Conservation (phyloP, 2,888 invertebrate species). For the Pristionchus fissidentatus region DNA sequence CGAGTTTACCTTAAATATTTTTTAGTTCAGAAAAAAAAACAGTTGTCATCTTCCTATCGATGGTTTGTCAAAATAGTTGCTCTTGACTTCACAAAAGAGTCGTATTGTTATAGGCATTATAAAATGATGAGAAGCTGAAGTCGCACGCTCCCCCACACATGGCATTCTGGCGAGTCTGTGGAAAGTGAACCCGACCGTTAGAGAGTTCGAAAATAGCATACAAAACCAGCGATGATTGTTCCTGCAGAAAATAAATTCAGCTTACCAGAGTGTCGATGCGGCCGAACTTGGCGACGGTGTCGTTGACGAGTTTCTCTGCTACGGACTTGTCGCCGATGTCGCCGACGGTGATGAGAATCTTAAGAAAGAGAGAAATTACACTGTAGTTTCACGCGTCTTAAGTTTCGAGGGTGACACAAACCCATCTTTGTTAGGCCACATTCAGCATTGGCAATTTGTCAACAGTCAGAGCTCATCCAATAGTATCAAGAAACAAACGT, state of each 20-base stretch:
- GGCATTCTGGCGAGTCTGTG: too few species aligned
- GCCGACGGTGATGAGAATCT: constrained; percentile 76
- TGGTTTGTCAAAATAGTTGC: too few species aligned
- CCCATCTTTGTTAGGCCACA: too few species aligned
- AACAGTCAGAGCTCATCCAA: background rate
- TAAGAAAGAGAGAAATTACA: constrained; percentile 19
- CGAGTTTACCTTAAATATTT: constrained; percentile 64
- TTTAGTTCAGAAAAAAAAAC: background rate
- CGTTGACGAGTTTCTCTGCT: constrained; percentile 62
- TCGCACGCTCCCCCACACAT: background rate
- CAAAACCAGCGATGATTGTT: background rate
- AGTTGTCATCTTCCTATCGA: too few species aligned
- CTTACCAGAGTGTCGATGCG: constrained; percentile 67
- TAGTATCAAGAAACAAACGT: constrained; percentile 50
- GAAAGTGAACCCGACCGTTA: too few species aligned
- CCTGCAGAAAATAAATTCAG: background rate
- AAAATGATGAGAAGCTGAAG: too few species aligned
- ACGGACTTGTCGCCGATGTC: constrained; percentile 75
- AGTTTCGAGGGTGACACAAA: background rate
- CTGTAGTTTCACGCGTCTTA: background rate
- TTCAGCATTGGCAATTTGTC: too few species aligned
- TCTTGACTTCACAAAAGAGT: too few species aligned
- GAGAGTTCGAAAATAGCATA: too few species aligned
- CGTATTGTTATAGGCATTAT: too few species aligned
- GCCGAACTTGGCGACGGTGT: constrained; percentile 66